A percentile compares a stretch with the other conserved stretches of the same genome.
These are phyloP conservation scores for Lathronympha strigana DNA, from an alignment of 2,888 invertebrate genomes.

Conservation along the genomic window DNA sequence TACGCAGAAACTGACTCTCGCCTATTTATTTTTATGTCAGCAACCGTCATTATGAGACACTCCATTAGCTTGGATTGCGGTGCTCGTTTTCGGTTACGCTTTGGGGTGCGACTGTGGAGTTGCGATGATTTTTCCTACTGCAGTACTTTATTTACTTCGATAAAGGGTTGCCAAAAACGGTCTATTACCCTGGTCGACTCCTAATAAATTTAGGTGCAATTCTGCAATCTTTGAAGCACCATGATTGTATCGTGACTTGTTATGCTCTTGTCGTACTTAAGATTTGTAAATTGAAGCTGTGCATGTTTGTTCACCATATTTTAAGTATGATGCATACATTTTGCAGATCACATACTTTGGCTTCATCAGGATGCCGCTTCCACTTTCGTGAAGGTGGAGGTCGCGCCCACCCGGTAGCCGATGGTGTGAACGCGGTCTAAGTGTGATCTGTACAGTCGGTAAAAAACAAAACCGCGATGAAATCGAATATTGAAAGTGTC, in stretches of 20 bases:
- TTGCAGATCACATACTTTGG: too few species aligned
- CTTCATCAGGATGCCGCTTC: background rate
- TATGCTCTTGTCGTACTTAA: too few species aligned
- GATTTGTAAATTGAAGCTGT: too few species aligned
- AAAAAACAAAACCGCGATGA: slow-evolving; percentile 68
- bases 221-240: too few species aligned
- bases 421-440: slow-evolving; percentile 1
- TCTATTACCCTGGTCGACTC: background rate
- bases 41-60: slow-evolving; percentile 84
- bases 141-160: slow-evolving; percentile 50
- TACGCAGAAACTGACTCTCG: slow-evolving; percentile 84
- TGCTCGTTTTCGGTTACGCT: slow-evolving; percentile 81
- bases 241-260: too few species aligned
- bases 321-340: too few species aligned
- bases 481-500: slow-evolving; percentile 84
- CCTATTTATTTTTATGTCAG: slow-evolving; percentile 85
- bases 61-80: slow-evolving; percentile 84
- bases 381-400: background rate
- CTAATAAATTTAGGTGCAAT: background rate
- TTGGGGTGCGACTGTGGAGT: slow-evolving; percentile 76
- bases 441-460: slow-evolving; percentile 45
- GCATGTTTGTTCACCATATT: too few species aligned
- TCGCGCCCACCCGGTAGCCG: background rate
- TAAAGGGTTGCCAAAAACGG: slow-evolving; percentile 55
- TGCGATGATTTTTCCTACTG: slow-evolving; percentile 60